Evolutionary conservation across 2,888 invertebrate genomes (phyloP).

Genomic region (Cheilosia grossa): DNA sequence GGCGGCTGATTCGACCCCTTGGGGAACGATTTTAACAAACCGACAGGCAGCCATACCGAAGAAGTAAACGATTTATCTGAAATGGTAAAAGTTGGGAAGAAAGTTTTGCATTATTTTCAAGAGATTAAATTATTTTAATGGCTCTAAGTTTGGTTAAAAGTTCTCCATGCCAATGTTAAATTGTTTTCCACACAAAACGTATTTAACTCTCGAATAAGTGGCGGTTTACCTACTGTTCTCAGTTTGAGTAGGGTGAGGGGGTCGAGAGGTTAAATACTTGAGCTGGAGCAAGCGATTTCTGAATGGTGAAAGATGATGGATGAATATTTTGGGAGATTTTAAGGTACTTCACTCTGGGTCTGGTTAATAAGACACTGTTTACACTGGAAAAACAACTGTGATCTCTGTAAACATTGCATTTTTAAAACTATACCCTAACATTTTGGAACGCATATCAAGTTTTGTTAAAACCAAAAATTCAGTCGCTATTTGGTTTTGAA

Average conservation of each 20-base stretch:
- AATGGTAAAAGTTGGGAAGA: constrained; percentile 69
- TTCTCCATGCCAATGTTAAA: constrained; percentile 62
- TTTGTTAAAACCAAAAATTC: no score
- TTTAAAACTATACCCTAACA: no score
- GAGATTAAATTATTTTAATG: constrained; percentile 83
- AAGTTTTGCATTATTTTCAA: constrained; percentile 79
- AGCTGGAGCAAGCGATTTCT: constrained; percentile 20
- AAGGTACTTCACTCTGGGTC: background rate
- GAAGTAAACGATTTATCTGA: constrained; percentile 73
- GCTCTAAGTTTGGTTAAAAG: constrained; percentile 76
- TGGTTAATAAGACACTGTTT: constrained; percentile 16
- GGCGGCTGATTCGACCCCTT: constrained; percentile 36
- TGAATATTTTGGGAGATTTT: background rate
- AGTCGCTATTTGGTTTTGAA: no score
- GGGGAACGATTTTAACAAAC: constrained; percentile 55
- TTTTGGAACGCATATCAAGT: no score
- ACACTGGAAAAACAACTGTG: background rate
- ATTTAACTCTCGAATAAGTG: constrained; percentile 58
- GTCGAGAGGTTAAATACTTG: constrained; percentile 2
- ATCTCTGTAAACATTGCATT: no score
- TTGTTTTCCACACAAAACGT: constrained; percentile 70
- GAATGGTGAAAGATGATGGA: constrained; percentile 41
- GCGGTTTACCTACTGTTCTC: constrained; percentile 26
- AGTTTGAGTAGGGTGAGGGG: background rate
- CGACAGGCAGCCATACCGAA: constrained; percentile 16